Conservation (phyloP, 2,888 invertebrate species). For the Polylopha cassiicola region DNA sequence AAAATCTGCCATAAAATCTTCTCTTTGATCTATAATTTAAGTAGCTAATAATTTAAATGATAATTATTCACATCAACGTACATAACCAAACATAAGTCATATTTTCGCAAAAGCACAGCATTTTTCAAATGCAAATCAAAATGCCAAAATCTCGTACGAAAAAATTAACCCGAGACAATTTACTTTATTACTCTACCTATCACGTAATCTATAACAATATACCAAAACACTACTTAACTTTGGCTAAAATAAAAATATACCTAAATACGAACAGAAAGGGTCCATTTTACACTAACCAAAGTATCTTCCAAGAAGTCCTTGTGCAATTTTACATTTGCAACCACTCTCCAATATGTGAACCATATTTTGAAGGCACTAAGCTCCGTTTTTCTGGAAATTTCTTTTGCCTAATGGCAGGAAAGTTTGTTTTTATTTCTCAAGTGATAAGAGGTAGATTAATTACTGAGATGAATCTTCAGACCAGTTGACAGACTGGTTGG, state of each 20-base stretch:
- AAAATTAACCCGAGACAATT: constrained; percentile 34
- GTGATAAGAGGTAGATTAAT: constrained; percentile 61
- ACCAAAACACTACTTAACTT: constrained; percentile 16
- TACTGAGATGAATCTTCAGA: constrained; percentile 58
- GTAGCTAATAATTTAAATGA: too few relatives aligned
- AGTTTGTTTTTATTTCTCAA: constrained; percentile 10
- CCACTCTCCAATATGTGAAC: not conserved
- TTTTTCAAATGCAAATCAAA: constrained; percentile 26
- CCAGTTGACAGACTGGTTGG: constrained; percentile 41
- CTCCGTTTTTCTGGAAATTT: not conserved
- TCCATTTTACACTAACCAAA: constrained; percentile 1
- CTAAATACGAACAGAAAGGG: not conserved
- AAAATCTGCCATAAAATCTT: too few relatives aligned
- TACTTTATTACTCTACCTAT: constrained; percentile 41
- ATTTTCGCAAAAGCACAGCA: constrained; percentile 20
- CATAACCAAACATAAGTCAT: constrained; percentile 5
- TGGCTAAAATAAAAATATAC: not conserved
- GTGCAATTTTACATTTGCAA: constrained; percentile 8
- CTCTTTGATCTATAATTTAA: too few relatives aligned
- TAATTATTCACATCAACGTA: too few relatives aligned
- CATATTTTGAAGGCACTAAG: not conserved
- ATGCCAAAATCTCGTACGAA: constrained; percentile 21
- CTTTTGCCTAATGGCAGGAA: not conserved
- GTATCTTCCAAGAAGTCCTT: constrained; percentile 9
- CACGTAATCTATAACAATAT: constrained; percentile 40